Conservation (phyloP, 2,113 vertebrate genomes). For the Microtus montanus region DNA sequence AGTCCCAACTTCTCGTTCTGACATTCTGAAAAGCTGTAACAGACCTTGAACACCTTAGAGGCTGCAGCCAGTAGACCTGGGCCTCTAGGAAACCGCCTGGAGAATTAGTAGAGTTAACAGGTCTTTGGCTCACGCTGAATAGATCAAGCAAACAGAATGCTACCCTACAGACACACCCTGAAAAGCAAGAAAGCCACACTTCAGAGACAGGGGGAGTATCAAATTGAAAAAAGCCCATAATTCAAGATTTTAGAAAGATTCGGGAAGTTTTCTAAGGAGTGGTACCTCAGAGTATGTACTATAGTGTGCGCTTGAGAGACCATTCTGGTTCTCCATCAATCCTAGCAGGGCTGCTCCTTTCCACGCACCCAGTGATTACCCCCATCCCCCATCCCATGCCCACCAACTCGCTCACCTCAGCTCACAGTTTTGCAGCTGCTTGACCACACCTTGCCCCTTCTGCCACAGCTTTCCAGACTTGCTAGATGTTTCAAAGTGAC, state of each 20-base stretch:
- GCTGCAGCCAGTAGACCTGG: not conserved
- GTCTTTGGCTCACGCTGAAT: not conserved
- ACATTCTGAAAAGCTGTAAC: accelerated
- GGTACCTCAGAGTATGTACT: not conserved
- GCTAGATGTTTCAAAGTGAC: not conserved
- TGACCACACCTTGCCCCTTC: not conserved
- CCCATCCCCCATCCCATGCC: accelerated
- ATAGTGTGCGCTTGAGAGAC: not conserved
- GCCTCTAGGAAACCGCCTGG: not conserved
- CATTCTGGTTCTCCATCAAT: not conserved
- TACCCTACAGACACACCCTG: not conserved
- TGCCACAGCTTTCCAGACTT: not conserved
- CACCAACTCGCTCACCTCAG: not conserved
- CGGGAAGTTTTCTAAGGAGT: not conserved
- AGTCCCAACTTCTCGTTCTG: not conserved
- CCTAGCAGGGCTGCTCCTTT: accelerated
- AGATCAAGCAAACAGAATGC: slow-evolving; percentile 24
- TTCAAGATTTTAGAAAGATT: not conserved
- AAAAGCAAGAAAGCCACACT: not conserved
- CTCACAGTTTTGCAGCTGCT: not conserved
- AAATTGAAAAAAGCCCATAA: not conserved
- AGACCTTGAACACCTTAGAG: not conserved
- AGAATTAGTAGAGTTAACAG: not conserved
- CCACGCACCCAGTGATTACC: not conserved
- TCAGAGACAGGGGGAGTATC: not conserved